Percentiles rank a stretch among this genome's conserved stretches.
Evolutionary conservation across 2,888 invertebrate species (phyloP).

Genomic region (Trissolcus japonicus): DNA sequence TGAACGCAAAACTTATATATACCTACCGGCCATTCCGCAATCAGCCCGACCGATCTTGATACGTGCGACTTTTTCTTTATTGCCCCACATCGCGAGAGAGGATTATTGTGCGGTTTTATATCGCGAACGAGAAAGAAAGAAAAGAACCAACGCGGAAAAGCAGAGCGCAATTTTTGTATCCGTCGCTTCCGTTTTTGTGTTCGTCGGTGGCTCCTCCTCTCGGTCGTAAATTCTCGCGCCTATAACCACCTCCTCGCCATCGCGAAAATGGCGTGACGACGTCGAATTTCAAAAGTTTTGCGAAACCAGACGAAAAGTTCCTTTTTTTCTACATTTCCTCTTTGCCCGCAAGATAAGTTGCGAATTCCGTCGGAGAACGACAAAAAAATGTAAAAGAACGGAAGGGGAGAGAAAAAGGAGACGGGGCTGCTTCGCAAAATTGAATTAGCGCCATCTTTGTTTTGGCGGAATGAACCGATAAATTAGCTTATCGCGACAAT

Average conservation of each 20-base stretch:
- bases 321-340: too few species aligned
- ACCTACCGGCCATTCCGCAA: conserved; percentile 4
- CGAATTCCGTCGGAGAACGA: background rate
- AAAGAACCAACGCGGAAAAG: background rate
- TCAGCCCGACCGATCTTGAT: conserved; percentile 4
- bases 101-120: background rate
- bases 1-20: conserved; percentile 12
- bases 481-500: conserved; percentile 38
- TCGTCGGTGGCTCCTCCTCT: conserved; percentile 52
- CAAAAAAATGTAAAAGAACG: too few species aligned
- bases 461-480: conserved; percentile 32
- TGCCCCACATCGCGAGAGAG: background rate
- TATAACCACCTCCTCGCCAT: conserved; percentile 55
- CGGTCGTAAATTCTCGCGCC: conserved; percentile 58
- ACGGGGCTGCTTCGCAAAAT: conserved; percentile 12
- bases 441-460: conserved; percentile 35
- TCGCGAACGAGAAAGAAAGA: background rate
- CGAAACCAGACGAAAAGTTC: too few species aligned
- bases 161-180: conserved; percentile 14
- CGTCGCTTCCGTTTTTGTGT: conserved; percentile 52
- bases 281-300: conserved; percentile 37
- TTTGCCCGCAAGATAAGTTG: background rate
- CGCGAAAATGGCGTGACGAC: conserved; percentile 56
- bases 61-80: conserved; percentile 14
- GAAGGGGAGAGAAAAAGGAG: too few species aligned